Evolutionary conservation across 2,113 vertebrate species (phyloP), one percentile per base, ranked within the genome.

Genomic region (Pomatostomus ruficeps): DNA sequence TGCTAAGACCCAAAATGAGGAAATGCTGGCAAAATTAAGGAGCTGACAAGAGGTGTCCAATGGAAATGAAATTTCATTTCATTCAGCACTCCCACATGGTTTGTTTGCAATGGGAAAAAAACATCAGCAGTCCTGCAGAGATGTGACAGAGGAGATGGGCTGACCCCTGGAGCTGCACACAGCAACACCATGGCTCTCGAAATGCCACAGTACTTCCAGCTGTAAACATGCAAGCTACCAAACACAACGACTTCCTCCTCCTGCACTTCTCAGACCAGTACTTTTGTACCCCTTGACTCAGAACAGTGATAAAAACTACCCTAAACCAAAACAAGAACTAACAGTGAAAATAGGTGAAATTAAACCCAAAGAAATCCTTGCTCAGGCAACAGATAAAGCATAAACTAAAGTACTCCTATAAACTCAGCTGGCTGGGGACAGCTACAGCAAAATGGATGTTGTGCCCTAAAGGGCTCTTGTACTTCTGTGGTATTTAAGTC

Each of bases 401-500:
- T 38, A 73, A 88, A 85, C 46, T n/a, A 23, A 89, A 87, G 57
- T 13, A 58, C 33, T 85, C 49, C 87, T 40, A 54, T 85, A 94
- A 89, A 91, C 21, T 75, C 67, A 94, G 35, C 38, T 85, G 78
- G 51, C 67, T 88, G 54, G 67, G 59, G 87, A 54, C 49, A 89
- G 54, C 87, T 85, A 88, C 71, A 77, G 71, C 54, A 81, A 79
- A 96, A 94, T 91, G 91, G 78, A 89, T 93, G 62, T 88, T 94
- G 78, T 89, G 75, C 87, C 93, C 93, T 93, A 66, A 89, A 91
- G 93, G 89, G 48, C 78, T 91, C 55, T 67, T 76, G 67, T 88
- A 90, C 29, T 94, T 46, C 67, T 88, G 38, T 63, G 74, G 74
- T 92, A 88, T 91, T 95, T 95, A 93, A 89, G 76, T 85, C 93